Base-by-base conservation (phyloP, 37 sponge, comb jelly and placozoan species). In the Halichondria panicea region DNA sequence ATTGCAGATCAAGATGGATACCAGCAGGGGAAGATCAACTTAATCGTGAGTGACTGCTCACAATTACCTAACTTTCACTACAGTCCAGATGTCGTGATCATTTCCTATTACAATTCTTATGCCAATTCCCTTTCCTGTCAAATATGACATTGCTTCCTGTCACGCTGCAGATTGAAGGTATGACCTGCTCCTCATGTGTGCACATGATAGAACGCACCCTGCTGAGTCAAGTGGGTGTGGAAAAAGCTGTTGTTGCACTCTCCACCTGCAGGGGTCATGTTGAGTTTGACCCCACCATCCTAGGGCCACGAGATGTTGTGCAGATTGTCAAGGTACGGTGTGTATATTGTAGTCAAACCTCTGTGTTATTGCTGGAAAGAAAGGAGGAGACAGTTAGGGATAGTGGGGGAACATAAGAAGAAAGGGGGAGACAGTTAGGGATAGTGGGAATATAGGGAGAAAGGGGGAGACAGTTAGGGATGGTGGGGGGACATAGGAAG, bases 111-210 rank as follows among this genome's bases (percentile, higher is more conserved):
- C n/a, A n/a, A n/a, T n/a, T n/a, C n/a, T n/a, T n/a, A n/a, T n/a
- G n/a, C n/a, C n/a, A n/a, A n/a, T n/a, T n/a, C n/a, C n/a, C n/a
- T n/a, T n/a, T n/a, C n/a, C n/a, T n/a, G n/a, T n/a, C n/a, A n/a
- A n/a, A n/a, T n/a, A n/a, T n/a, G n/a, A n/a, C n/a, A n/a, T n/a
- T n/a, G n/a, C n/a, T n/a, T 24, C 22, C 35, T 65, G 9, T 12
- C 18, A 18, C n/a, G 37, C 22, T 60, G 28, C 30, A 84, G 86
- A 79, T 91, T n/a, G 66, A 79, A 21, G 99, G 99, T 7, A 98
- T 98, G 99, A 92, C 91, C 18, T 98, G 99, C 79, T 81, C 92
- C 33, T 95, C 96, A 1, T 98, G 96, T 91, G 99, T 98, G 36
- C 74, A 76, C 62, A 59, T 90, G 35, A 95, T 98, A 61, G 96